phyloP scores from a whole-genome alignment of 2,797 vertebrate species.

The Synaphobranchus kaupii region DNA sequence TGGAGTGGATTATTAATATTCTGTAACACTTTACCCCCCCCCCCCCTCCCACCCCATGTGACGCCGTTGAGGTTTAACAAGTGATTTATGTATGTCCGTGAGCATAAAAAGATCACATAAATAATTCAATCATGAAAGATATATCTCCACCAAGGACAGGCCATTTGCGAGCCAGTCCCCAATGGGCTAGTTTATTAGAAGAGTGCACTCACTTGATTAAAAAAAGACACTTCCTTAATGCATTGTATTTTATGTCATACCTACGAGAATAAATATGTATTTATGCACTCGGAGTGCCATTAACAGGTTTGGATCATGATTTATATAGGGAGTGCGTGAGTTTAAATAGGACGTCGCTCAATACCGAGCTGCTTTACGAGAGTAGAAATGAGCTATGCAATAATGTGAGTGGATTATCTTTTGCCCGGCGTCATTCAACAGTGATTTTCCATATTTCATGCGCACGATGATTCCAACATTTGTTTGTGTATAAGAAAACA shows the following conservation, averaged over 20 bases:
- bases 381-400: background rate
- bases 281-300: background rate
- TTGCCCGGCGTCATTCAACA: background rate
- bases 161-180: conserved; percentile 11
- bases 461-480: background rate
- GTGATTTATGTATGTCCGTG: conserved; percentile 49
- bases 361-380: background rate
- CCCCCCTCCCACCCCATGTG: conserved; percentile 5
- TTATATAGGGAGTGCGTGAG: background rate
- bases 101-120: conserved; percentile 42
- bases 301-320: background rate
- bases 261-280: conserved; percentile 5
- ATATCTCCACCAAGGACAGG: conserved; percentile 48
- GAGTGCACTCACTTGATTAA: conserved; percentile 29
- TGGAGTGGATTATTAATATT: background rate
- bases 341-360: background rate
- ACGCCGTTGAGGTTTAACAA: conserved; percentile 37
- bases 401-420: background rate
- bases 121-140: conserved; percentile 44
- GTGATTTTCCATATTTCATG: background rate
- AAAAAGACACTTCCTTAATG: conserved; percentile 26
- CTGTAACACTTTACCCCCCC: conserved; percentile 34
- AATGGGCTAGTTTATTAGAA: conserved; percentile 23
- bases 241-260: conserved; percentile 21
- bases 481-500: background rate